Evolutionary conservation across 2,113 vertebrate species (phyloP).

Genomic region (Esox niger): DNA sequence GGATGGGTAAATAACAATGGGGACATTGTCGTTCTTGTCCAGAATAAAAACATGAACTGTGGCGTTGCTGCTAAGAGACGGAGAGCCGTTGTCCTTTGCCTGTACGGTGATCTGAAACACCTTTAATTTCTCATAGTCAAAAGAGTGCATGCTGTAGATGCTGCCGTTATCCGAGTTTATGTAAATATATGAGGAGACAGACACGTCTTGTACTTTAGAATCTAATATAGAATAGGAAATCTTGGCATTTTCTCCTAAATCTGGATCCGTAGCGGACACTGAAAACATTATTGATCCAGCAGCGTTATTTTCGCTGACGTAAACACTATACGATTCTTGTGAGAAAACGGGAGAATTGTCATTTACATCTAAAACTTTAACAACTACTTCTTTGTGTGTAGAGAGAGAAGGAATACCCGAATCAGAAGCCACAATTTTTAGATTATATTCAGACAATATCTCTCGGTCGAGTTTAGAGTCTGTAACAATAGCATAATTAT

Average conservation of each 20-base stretch:
- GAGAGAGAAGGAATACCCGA: slow-evolving; percentile 62
- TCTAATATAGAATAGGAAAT: slow-evolving; percentile 78
- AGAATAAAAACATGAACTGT: slow-evolving; percentile 73
- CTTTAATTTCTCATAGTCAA: slow-evolving; percentile 78
- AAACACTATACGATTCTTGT: slow-evolving; percentile 62
- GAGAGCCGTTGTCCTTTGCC: slow-evolving; percentile 61
- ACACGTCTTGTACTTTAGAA: slow-evolving; percentile 60
- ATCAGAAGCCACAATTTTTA: slow-evolving; percentile 64
- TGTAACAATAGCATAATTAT: slow-evolving; percentile 69
- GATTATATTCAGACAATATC: slow-evolving; percentile 57
- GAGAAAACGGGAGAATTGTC: slow-evolving; percentile 71
- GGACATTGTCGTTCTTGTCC: slow-evolving; percentile 77
- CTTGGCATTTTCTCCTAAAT: slow-evolving; percentile 76
- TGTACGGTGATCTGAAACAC: slow-evolving; percentile 72
- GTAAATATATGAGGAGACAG: slow-evolving; percentile 74
- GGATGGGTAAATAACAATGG: slow-evolving; percentile 61
- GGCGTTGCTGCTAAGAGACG: slow-evolving; percentile 59
- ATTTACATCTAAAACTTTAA: slow-evolving; percentile 70
- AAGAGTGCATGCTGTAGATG: slow-evolving; percentile 77
- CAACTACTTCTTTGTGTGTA: slow-evolving; percentile 56
- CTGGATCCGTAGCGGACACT: slow-evolving; percentile 77
- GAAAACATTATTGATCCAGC: slow-evolving; percentile 79
- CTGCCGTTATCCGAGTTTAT: slow-evolving; percentile 80
- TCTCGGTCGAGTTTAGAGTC: slow-evolving; percentile 65
- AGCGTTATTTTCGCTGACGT: slow-evolving; percentile 75